Evolutionary conservation across 2,888 invertebrate species (phyloP).

Genomic region (Clusia tigrina): DNA sequence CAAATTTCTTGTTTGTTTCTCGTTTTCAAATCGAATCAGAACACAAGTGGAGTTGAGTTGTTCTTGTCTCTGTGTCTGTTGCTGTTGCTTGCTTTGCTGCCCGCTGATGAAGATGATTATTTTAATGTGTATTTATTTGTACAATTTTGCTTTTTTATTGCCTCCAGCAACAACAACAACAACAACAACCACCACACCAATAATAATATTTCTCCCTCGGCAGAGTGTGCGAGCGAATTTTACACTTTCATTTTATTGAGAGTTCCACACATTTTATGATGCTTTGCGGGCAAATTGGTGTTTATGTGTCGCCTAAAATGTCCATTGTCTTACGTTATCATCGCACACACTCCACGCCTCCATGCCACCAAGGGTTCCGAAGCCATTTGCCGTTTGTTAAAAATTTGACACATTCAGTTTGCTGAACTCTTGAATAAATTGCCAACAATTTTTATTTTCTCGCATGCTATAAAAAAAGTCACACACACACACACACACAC

Average conservation of each 20-base stretch:
- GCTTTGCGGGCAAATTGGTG: background rate
- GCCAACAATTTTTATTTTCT: no score
- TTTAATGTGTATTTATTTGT: constrained; percentile 6
- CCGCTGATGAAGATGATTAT: constrained; percentile 2
- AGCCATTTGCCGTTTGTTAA: no score
- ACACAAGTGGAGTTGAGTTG: background rate
- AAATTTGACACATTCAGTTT: no score
- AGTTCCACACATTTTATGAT: background rate
- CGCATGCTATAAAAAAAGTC: no score
- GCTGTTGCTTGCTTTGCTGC: background rate
- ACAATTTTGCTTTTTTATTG: constrained; percentile 1
- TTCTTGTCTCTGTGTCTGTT: background rate
- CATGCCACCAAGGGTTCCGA: no score
- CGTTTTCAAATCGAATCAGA: background rate
- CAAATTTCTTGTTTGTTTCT: constrained; percentile 8
- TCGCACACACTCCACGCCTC: no score
- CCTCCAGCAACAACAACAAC: background rate
- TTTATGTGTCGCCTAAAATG: background rate
- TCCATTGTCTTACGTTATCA: background rate
- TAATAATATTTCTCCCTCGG: no score
- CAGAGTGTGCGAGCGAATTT: no score
- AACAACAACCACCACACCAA: background rate
- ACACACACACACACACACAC: no score
- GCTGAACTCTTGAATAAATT: no score
- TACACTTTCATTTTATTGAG: no score